A percentile compares a stretch with the other conserved stretches of the same genome.
phyloP scores from a whole-genome alignment of 2,113 vertebrate genomes.

The Narcine bancroftii region DNA sequence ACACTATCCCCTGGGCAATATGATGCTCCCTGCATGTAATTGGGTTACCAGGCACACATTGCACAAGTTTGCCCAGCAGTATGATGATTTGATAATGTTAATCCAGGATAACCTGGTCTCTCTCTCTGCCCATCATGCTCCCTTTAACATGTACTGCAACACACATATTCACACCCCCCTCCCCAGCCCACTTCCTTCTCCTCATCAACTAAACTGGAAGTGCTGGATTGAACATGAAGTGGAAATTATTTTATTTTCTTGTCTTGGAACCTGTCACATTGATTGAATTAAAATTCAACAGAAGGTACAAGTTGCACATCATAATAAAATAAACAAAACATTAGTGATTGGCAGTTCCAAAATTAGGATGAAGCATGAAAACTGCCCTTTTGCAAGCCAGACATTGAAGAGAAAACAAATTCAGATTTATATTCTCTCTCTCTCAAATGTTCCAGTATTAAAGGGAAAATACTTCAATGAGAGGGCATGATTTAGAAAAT shows the following conservation, averaged over 20 bases:
- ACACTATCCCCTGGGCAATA: neutral
- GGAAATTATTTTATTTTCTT: neutral
- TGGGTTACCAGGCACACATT: neutral
- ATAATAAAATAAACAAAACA: conserved; percentile 2
- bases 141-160: neutral
- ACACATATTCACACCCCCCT: neutral
- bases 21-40: neutral
- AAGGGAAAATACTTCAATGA: neutral
- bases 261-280: neutral
- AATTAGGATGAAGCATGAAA: neutral
- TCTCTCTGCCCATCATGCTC: neutral
- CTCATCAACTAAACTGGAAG: neutral
- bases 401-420: neutral
- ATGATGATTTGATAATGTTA: neutral
- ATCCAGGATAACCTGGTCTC: neutral
- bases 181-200: neutral
- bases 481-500: neutral
- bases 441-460: neutral
- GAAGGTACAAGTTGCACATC: neutral
- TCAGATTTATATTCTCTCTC: neutral
- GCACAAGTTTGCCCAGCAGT: neutral
- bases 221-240: neutral
- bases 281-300: neutral
- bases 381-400: neutral
- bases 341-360: neutral